A percentile compares a stretch with the other conserved stretches of the same genome.
Conservation (phyloP, 2,888 invertebrate genomes). For the Ceramica pisi region DNA sequence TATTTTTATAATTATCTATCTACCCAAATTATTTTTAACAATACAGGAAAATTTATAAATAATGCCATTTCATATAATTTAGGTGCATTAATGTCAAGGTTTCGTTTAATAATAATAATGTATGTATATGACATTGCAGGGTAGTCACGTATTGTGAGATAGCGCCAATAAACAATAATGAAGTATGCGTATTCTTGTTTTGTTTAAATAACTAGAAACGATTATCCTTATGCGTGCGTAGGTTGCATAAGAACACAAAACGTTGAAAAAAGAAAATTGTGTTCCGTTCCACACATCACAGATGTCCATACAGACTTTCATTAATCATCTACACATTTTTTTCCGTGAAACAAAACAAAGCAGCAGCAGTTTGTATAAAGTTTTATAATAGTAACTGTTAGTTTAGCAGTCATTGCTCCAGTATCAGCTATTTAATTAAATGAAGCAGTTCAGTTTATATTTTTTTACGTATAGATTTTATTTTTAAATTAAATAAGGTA, state of each 20-base stretch:
- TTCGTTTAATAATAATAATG: conserved; percentile 27
- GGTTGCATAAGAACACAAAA: conserved; percentile 32
- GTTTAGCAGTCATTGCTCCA: background rate
- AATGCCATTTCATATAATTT: conserved; percentile 14
- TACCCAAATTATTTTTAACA: conserved; percentile 34
- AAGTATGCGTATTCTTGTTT: conserved; percentile 55
- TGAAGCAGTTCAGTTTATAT: background rate
- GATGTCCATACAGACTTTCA: no score
- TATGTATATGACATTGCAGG: conserved; percentile 47
- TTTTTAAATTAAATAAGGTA: background rate
- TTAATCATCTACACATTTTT: no score
- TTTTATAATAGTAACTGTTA: background rate
- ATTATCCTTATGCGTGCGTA: conserved; percentile 38
- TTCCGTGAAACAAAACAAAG: no score
- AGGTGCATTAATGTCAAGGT: conserved; percentile 53
- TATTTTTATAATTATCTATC: background rate
- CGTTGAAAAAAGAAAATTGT: background rate
- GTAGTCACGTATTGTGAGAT: conserved; percentile 68
- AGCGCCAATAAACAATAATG: conserved; percentile 63
- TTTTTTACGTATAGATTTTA: background rate
- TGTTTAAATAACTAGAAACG: conserved; percentile 51
- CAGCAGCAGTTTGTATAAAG: no score
- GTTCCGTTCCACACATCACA: no score
- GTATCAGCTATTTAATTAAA: background rate
- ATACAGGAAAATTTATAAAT: conserved; percentile 19